phyloP scores from a whole-genome alignment of 2,113 vertebrate genomes.

The Sphaerodactylus townsendi region DNA sequence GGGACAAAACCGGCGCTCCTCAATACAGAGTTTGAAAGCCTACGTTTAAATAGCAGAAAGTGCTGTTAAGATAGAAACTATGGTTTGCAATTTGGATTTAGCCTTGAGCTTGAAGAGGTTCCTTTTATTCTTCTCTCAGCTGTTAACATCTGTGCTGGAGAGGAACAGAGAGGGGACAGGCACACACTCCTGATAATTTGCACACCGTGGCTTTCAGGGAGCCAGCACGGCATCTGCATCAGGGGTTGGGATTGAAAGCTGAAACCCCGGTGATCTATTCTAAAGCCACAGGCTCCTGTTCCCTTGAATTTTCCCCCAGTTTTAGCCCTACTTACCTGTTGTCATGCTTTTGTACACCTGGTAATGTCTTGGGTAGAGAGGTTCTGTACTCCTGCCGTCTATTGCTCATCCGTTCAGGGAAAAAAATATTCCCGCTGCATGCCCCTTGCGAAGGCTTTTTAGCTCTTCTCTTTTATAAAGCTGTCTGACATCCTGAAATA shows the following conservation, averaged over 20 bases:
- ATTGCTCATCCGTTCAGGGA: neutral
- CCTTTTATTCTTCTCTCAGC: neutral
- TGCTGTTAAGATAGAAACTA: neutral
- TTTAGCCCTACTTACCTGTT: neutral
- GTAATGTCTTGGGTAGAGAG: neutral
- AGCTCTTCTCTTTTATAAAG: slow-evolving; percentile 26
- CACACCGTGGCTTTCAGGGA: neutral
- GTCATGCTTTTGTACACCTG: neutral
- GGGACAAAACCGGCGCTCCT: neutral
- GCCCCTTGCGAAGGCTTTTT: neutral
- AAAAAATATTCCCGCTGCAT: neutral
- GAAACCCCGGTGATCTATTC: neutral
- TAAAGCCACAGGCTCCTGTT: neutral
- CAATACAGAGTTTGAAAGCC: too few species aligned
- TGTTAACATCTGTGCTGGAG: neutral
- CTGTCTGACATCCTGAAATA: slow-evolving; percentile 29
- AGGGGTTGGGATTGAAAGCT: neutral
- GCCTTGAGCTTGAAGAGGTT: too few species aligned
- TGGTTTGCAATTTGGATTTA: neutral
- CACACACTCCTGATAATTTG: neutral
- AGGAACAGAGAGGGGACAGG: neutral
- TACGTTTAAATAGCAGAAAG: neutral
- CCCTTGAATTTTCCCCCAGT: neutral
- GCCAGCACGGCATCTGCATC: neutral
- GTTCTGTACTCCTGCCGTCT: neutral